Percentiles rank a stretch among this genome's conserved stretches.
Evolutionary conservation across 2,113 vertebrate genomes (phyloP).

Genomic region (Phylloscopus trochilus): DNA sequence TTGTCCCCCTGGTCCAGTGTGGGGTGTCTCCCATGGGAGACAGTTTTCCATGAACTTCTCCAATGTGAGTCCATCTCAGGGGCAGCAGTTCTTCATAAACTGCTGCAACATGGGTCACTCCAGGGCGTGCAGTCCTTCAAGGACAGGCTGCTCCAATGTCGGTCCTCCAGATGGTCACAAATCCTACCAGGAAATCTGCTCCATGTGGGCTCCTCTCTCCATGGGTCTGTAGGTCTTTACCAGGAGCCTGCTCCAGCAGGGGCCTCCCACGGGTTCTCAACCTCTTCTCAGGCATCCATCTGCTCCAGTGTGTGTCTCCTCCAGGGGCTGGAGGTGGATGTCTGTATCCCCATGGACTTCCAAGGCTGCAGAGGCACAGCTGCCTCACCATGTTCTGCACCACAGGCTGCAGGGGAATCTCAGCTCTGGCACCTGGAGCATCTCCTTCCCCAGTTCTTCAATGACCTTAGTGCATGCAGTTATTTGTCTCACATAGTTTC

Average conservation of each 20-base stretch:
- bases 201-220: neutral
- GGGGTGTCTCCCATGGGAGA: neutral
- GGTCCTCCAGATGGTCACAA: neutral
- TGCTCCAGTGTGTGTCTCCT: rapidly evolving
- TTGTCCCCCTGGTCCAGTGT: neutral
- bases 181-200: neutral
- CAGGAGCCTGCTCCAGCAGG: rapidly evolving
- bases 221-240: neutral
- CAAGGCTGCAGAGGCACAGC: too few species aligned
- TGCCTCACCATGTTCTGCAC: neutral
- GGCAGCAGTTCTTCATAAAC: neutral
- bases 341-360: neutral
- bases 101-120: rapidly evolving
- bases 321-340: neutral
- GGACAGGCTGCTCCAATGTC: rapidly evolving
- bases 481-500: neutral
- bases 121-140: neutral
- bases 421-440: neutral
- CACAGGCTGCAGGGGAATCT: rapidly evolving
- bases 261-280: rapidly evolving
- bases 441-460: neutral
- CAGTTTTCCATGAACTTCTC: neutral
- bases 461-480: neutral
- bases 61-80: neutral
- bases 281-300: neutral